Evolutionary conservation across 2,113 vertebrate genomes (phyloP), one percentile per base, ranked within the genome.

Genomic region (Lates calcarifer): DNA sequence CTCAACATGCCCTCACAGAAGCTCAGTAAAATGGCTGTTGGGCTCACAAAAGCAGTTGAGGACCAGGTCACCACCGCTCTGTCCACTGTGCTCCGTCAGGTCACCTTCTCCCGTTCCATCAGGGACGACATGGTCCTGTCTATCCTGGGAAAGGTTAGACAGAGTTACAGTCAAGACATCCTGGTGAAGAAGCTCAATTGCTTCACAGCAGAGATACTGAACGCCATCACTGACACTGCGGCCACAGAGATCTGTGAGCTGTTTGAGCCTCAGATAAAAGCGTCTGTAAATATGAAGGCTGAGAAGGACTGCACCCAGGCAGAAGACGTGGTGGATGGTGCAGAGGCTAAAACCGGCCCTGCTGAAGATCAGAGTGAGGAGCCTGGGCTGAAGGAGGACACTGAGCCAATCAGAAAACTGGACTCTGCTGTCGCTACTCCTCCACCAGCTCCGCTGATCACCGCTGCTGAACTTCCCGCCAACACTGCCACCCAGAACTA

Each of bases 231-330:
- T 15, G 41, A 43, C 2, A 14, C 15, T 1, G 5, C 41, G 15
- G 14, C 83, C 92, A 87, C 67, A 90, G 85, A 85, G 86, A 71
- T 71, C 68, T 41, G 51, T 57, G 26, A 8, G 20, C 37, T 33
- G 18, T 72, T 45, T 60, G 10, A 43, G 15, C 47, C 47, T 43
- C 35, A 37, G 35, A 33, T 33, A 33, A 33, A 33, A 33, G 33
- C 6, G 33, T 33, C 33, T 33, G 33, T 3, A 9, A 37, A 6
- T 37, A 2, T 37, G 35, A 37, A 37, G 7, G 8, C 35, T 37
- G 35, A 37, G 10, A 37, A 37, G 35, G 8, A 37, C 35, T 37
- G 35, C 35, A 37, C 35, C 35, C 35, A 37, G 8, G 7, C 35
- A 37, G 35, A 6, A 9, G 35, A 37, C 35, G 8, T 37, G 35